These are phyloP conservation scores for Leptobrachium ailaonicum DNA, from an alignment of 2,113 vertebrate genomes.

Conservation along the genomic window DNA sequence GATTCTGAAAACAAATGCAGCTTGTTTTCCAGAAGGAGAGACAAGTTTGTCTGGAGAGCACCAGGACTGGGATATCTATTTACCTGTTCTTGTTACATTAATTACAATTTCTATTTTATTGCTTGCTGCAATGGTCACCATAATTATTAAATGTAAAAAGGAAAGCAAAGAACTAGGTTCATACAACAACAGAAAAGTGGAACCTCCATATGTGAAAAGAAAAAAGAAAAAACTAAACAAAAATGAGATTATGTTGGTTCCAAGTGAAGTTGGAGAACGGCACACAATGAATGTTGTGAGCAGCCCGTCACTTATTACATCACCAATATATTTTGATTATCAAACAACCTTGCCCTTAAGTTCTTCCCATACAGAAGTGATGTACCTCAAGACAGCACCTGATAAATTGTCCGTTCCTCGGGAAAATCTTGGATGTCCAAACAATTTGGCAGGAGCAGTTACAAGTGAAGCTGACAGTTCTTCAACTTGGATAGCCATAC, in stretches of 20 bases:
- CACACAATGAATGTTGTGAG: constrained; percentile 99
- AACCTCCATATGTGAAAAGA: constrained; percentile 93
- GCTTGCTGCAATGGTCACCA: constrained; percentile 95
- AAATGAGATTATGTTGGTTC: constrained; percentile 98
- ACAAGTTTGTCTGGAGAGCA: constrained; percentile 84
- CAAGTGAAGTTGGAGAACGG: constrained; percentile 96
- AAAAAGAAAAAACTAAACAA: constrained; percentile 97
- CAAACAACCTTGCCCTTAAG: constrained; percentile 98
- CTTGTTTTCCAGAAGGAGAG: constrained; percentile 85
- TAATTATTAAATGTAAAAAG: constrained; percentile 94
- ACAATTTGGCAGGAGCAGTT: constrained; percentile 93
- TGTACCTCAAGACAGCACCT: constrained; percentile 96
- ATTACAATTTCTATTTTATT: constrained; percentile 97
- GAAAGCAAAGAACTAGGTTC: constrained; percentile 98
- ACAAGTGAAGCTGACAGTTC: constrained; percentile 91
- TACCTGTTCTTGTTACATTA: constrained; percentile 94
- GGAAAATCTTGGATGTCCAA: constrained; percentile 94
- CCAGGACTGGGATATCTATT: constrained; percentile 93
- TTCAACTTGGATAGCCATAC: constrained; percentile 95
- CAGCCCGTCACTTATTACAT: constrained; percentile 96
- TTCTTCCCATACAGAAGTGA: constrained; percentile 97
- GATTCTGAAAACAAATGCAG: constrained; percentile 87
- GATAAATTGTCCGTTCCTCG: constrained; percentile 96
- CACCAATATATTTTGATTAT: constrained; percentile 99
- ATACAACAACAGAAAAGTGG: constrained; percentile 96